A percentile compares a stretch with the other conserved stretches of the same genome.
These are phyloP conservation scores for Poecilobothrus nobilitatus DNA, from an alignment of 2,888 invertebrate species.

Conservation along the genomic window DNA sequence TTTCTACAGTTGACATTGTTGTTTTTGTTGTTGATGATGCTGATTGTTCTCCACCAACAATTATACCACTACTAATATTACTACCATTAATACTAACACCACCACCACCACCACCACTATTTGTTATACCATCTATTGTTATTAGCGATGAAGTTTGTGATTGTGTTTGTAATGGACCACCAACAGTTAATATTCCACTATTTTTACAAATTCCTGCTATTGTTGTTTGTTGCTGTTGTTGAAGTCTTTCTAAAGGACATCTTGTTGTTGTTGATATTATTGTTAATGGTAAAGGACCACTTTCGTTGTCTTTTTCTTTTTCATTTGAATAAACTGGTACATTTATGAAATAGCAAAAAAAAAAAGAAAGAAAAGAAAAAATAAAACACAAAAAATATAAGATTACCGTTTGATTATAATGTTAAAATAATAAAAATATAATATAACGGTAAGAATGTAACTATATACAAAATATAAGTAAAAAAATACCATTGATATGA, in stretches of 20 bases:
- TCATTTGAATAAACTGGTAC: conserved; percentile 40
- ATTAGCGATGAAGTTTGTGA: not conserved
- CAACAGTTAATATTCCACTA: not conserved
- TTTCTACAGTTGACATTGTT: conserved; percentile 17
- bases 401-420: conserved; percentile 5
- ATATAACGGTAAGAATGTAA: not conserved
- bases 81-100: too few species aligned
- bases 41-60: conserved; percentile 13
- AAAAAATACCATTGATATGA: not conserved
- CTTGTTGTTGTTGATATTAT: conserved; percentile 39
- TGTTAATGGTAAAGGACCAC: conserved; percentile 38
- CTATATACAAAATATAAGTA: not conserved
- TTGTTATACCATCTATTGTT: not conserved
- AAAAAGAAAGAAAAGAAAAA: not conserved
- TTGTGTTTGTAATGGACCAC: not conserved
- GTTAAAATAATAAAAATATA: not conserved
- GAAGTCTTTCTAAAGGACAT: conserved; percentile 32
- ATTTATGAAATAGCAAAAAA: not conserved
- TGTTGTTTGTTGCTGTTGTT: conserved; percentile 15
- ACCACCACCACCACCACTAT: not conserved
- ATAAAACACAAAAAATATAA: conserved; percentile 12
- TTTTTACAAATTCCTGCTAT: conserved; percentile 8
- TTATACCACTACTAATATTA: not conserved
- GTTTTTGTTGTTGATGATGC: conserved; percentile 12
- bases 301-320: conserved; percentile 41